Percentiles rank a stretch among this genome's conserved stretches.
Evolutionary conservation across 2,888 invertebrate genomes (phyloP).

Genomic region (Drosophila borealis): DNA sequence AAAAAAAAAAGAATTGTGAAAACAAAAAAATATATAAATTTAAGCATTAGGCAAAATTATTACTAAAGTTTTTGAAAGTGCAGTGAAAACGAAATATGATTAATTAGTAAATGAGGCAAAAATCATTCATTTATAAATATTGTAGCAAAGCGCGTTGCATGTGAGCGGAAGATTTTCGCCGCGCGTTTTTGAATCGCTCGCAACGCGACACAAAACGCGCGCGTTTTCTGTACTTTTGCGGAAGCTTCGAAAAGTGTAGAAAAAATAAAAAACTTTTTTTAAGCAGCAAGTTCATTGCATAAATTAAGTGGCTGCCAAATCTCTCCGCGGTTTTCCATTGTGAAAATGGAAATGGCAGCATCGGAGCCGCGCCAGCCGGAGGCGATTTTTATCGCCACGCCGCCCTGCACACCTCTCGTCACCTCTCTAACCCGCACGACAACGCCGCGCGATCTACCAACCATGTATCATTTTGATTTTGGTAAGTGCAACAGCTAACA

Average conservation of each 20-base stretch:
- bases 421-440: conserved; percentile 69
- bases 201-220: conserved; percentile 62
- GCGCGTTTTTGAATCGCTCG: conserved; percentile 66
- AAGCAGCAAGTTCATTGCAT: conserved; percentile 65
- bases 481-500: conserved; percentile 52
- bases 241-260: conserved; percentile 26
- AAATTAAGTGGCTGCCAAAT: conserved; percentile 48
- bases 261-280: conserved; percentile 20
- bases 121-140: conserved; percentile 64
- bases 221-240: conserved; percentile 33
- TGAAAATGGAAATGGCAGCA: conserved; percentile 50
- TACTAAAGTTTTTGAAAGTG: conserved; percentile 77
- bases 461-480: conserved; percentile 80
- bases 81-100: conserved; percentile 80
- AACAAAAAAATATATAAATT: conserved; percentile 29
- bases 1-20: conserved; percentile 56
- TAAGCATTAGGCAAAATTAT: conserved; percentile 67
- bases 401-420: conserved; percentile 59
- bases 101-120: conserved; percentile 70
- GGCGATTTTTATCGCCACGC: conserved; percentile 66
- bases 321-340: conserved; percentile 23
- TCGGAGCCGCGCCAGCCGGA: conserved; percentile 61
- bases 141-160: conserved; percentile 61
- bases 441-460: conserved; percentile 77
- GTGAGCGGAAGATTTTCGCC: conserved; percentile 52